Conservation (phyloP, 2,888 invertebrate genomes). For the Metallyticus violacea region DNA sequence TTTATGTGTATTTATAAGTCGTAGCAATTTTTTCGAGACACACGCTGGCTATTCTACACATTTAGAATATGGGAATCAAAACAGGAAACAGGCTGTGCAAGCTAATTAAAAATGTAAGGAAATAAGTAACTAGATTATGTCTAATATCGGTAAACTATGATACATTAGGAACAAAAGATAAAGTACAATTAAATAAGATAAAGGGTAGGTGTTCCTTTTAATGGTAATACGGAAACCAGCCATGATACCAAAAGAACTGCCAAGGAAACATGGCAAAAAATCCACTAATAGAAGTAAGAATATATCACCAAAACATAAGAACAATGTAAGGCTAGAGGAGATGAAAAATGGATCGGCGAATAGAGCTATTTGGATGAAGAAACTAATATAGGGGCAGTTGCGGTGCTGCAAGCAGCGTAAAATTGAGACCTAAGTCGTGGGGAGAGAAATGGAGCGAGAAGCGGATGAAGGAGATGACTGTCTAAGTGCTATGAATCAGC, state of each 20-base stretch:
- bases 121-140: too few relatives aligned
- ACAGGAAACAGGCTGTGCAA: too few relatives aligned
- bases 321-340: neutral
- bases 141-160: too few relatives aligned
- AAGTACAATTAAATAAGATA: too few relatives aligned
- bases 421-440: neutral
- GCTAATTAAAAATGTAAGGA: too few relatives aligned
- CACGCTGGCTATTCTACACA: too few relatives aligned
- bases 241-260: neutral
- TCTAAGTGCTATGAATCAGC: neutral
- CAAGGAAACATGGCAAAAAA: neutral
- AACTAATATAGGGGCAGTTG: neutral
- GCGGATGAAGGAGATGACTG: neutral
- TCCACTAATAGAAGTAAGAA: neutral
- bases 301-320: neutral
- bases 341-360: neutral
- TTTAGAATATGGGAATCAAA: too few relatives aligned
- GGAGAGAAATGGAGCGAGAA: neutral
- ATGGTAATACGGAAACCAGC: too few relatives aligned
- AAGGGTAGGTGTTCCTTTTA: too few relatives aligned
- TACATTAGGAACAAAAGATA: too few relatives aligned
- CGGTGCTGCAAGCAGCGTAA: neutral
- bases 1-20: too few relatives aligned
- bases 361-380: neutral
- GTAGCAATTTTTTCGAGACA: too few relatives aligned